These are phyloP conservation scores for Ephydatia muelleri DNA, from an alignment of 37 sponge, comb jelly and placozoan species.

Conservation along the genomic window DNA sequence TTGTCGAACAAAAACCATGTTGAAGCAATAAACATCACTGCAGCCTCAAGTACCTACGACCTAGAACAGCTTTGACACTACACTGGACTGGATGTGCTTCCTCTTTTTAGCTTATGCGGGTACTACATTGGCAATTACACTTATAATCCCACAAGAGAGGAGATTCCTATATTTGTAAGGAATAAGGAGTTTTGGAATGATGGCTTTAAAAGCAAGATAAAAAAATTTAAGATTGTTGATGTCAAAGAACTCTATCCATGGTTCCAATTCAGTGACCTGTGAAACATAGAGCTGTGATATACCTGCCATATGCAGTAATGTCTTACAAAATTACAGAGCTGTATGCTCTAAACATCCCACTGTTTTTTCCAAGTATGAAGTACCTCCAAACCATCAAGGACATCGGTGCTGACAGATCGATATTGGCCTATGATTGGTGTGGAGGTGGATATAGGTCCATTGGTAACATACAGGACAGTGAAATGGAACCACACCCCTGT, in stretches of 20 bases:
- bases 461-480: background rate
- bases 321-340: constrained; percentile 33
- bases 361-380: constrained; percentile 36
- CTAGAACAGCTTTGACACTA: constrained; percentile 43
- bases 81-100: constrained; percentile 37
- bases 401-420: constrained; percentile 22
- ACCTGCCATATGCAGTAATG: constrained; percentile 44
- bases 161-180: too few species aligned
- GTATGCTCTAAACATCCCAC: constrained; percentile 28
- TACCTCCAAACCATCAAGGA: background rate
- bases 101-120: constrained; percentile 18
- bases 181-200: too few species aligned
- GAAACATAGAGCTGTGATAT: constrained; percentile 35
- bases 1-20: too few species aligned
- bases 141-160: constrained; percentile 30
- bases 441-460: too few species aligned
- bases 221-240: constrained; percentile 6
- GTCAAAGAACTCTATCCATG: constrained; percentile 12
- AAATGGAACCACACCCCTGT: constrained; percentile 30
- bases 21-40: too few species aligned
- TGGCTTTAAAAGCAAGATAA: background rate
- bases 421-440: too few species aligned
- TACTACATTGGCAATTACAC: constrained; percentile 22
- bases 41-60: constrained; percentile 33
- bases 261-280: constrained; percentile 32